phyloP scores from a whole-genome alignment of 2,888 invertebrate species.

The Torymus tubicola region DNA sequence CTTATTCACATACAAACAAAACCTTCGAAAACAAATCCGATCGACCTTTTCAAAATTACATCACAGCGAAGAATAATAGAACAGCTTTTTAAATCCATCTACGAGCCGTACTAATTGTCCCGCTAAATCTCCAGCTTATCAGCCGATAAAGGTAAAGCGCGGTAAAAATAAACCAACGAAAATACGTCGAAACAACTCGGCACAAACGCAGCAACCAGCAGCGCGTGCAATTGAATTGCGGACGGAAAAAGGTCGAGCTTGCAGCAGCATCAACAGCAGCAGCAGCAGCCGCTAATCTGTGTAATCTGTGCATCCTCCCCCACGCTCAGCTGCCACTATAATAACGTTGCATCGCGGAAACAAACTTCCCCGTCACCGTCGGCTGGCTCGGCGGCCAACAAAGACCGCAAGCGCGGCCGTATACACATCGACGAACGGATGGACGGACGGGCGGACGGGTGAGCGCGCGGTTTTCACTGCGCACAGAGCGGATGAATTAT shows the following conservation, averaged over 20 bases:
- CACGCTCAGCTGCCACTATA: conserved; percentile 1
- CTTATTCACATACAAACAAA: no score
- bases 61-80: no score
- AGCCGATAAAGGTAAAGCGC: no score
- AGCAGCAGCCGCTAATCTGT: conserved; percentile 26
- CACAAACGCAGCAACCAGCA: no score
- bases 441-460: background rate
- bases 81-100: no score
- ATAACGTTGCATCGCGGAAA: conserved; percentile 49
- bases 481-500: no score
- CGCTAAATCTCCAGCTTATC: no score
- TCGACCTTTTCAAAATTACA: no score
- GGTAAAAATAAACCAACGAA: no score
- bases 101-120: no score
- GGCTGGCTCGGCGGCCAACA: conserved; percentile 13
- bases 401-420: conserved; percentile 25
- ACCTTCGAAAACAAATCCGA: no score
- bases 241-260: conserved; percentile 31
- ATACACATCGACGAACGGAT: background rate
- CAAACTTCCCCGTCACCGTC: conserved; percentile 38
- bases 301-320: conserved; percentile 2
- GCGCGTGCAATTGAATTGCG: conserved; percentile 15
- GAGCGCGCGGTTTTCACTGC: background rate
- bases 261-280: background rate
- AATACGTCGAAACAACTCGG: no score